Percentiles rank a stretch among this genome's conserved stretches.
Evolutionary conservation across 2,113 vertebrate genomes (phyloP).

Genomic region (Varanus salvator): DNA sequence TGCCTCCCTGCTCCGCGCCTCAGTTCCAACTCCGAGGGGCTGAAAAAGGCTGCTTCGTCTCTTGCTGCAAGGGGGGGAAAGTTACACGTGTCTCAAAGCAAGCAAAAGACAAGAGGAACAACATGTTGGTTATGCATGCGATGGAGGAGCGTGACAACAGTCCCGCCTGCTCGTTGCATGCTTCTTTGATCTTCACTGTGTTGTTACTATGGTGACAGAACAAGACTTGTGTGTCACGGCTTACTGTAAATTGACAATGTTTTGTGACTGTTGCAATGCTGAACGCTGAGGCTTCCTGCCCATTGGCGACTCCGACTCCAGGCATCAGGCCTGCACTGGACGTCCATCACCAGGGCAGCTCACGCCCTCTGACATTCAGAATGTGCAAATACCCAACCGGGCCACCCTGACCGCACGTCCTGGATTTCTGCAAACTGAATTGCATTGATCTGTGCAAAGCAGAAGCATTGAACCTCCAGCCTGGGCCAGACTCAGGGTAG

Average conservation of each 20-base stretch:
- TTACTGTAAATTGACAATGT: slow-evolving; percentile 7
- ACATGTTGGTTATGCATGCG: neutral
- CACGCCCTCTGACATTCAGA: neutral
- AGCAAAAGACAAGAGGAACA: neutral
- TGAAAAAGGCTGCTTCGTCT: neutral
- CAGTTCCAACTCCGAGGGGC: too few relatives aligned
- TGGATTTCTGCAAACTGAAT: neutral
- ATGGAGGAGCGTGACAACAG: neutral
- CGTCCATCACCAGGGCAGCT: neutral
- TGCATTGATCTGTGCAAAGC: neutral
- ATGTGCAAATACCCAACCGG: neutral
- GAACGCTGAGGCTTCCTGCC: neutral
- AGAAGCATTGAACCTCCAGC: too few relatives aligned
- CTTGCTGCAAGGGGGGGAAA: neutral
- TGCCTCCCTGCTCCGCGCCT: neutral
- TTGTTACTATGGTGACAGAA: slow-evolving; percentile 36
- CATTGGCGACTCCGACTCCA: neutral
- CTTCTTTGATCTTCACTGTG: slow-evolving; percentile 29
- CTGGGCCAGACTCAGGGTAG: too few relatives aligned
- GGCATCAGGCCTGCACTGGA: neutral
- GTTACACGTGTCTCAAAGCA: neutral
- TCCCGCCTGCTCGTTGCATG: slow-evolving; percentile 13
- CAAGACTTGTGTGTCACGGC: slow-evolving; percentile 6
- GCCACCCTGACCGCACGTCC: neutral
- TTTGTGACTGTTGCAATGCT: neutral